Evolutionary conservation across 2,888 invertebrate species (phyloP).

Genomic region (Lasioglossum morio): DNA sequence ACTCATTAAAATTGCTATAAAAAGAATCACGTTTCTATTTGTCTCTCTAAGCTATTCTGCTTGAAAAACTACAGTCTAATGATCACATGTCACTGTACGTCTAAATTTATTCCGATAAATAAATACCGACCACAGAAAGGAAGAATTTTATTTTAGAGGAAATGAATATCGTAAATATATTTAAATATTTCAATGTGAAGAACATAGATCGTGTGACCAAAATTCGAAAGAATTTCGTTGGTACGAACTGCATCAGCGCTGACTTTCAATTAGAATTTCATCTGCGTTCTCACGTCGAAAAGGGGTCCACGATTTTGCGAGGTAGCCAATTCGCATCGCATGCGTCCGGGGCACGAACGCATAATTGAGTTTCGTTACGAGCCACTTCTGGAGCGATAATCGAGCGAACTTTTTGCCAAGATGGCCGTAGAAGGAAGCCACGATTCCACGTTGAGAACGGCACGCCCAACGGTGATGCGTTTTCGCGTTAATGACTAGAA

Average conservation of each 20-base stretch:
- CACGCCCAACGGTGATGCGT: constrained; percentile 44
- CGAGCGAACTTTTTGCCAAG: constrained; percentile 33
- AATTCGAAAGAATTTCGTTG: background rate
- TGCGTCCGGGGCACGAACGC: constrained; percentile 1
- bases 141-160: too few species aligned
- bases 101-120: too few species aligned
- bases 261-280: constrained; percentile 16
- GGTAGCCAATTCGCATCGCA: constrained; percentile 8
- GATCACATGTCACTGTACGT: too few species aligned
- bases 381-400: constrained; percentile 25
- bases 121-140: too few species aligned
- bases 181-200: too few species aligned
- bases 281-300: constrained; percentile 11
- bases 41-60: too few species aligned
- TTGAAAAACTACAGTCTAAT: too few species aligned
- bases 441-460: constrained; percentile 10
- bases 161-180: too few species aligned
- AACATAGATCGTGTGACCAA: background rate
- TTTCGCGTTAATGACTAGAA: constrained; percentile 51
- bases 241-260: background rate
- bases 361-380: constrained; percentile 44
- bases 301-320: constrained; percentile 2
- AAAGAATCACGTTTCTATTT: background rate
- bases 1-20: background rate
- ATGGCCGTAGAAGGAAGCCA: constrained; percentile 15